Base-by-base conservation (phyloP, 2,797 vertebrate species). In the Lepus townsendii region DNA sequence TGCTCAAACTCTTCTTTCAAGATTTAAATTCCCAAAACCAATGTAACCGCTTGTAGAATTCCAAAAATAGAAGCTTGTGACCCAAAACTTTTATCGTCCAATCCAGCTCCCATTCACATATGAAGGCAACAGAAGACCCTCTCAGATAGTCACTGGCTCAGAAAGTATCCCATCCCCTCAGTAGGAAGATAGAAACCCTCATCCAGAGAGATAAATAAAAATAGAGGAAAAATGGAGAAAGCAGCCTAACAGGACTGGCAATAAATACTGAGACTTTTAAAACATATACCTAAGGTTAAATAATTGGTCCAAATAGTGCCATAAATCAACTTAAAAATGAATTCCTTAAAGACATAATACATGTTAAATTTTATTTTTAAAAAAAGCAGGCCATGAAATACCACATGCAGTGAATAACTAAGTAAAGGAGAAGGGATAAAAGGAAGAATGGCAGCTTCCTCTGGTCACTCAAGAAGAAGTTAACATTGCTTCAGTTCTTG, bases 1-100 rank as follows among this genome's bases (percentile, higher is more conserved):
- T 89, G 68, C 73, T 80, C 22, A 60, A 83, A 75, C 26, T 93
- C 42, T 35, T 84, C 57, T 76, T 91, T 73, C 42, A 94, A 88
- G 52, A 3, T 72, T 95, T 72, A 76, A 88, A 77, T 77, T 84
- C 62, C 57, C 83, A 77, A 80, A 88, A 24, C 47, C 78, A 90
- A 63, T 20, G 10, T 66, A 88, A 80, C 73, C 42, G 26, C 42
- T 63, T 83, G 47, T n/a, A 93, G 75, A 94, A 93, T 83, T 91
- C 90, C 63, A 38, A 82, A 30, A 93, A 86, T 42, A 86, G 73
- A 63, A 57, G 30, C 30, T 69, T 69, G 69, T 26, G 54, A 32
- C 26, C 71, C 62, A 83, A 83, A 20, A 84, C 83, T 77, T 66
- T 87, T 76, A 83, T 90, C 85, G 6, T 94, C 78, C 35, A 69